Conservation (phyloP, 2,797 vertebrate genomes). For the Ataeniobius toweri region DNA sequence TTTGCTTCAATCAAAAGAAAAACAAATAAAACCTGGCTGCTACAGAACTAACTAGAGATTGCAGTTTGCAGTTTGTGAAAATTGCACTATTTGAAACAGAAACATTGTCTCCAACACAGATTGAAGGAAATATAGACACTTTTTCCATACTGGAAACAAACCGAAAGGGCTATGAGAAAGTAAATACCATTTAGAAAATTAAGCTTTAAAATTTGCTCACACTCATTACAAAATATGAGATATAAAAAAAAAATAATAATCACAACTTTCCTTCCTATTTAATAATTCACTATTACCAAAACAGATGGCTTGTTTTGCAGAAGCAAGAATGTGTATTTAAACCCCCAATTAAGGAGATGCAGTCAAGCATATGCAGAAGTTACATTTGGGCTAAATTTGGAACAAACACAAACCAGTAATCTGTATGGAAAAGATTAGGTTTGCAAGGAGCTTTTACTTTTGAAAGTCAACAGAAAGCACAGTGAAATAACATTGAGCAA, state of each 20-base stretch:
- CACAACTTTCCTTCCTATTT: constrained; percentile 8
- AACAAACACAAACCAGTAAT: too few relatives aligned
- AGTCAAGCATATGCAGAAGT: not conserved
- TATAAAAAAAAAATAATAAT: constrained; percentile 6
- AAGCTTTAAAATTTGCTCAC: not conserved
- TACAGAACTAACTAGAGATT: not conserved
- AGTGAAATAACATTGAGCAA: not conserved
- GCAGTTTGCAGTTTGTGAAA: constrained; percentile 14
- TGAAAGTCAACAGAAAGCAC: not conserved
- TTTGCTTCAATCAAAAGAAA: too few relatives aligned
- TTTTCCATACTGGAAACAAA: not conserved
- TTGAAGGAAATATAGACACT: not conserved
- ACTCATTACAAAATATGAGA: constrained; percentile 18
- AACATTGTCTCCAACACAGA: not conserved
- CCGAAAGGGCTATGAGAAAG: not conserved
- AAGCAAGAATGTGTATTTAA: constrained; percentile 1
- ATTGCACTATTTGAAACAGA: constrained; percentile 12
- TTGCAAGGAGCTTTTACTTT: not conserved
- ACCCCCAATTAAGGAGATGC: not conserved
- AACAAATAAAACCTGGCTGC: too few relatives aligned
- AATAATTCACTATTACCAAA: constrained; percentile 20
- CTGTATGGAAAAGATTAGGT: not conserved
- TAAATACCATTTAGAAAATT: constrained; percentile 13
- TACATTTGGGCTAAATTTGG: not conserved
- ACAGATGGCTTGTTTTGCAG: constrained; percentile 6